phyloP scores from a whole-genome alignment of 53 echinoderm and acorn worm genomes.

The Luidia sarsii region DNA sequence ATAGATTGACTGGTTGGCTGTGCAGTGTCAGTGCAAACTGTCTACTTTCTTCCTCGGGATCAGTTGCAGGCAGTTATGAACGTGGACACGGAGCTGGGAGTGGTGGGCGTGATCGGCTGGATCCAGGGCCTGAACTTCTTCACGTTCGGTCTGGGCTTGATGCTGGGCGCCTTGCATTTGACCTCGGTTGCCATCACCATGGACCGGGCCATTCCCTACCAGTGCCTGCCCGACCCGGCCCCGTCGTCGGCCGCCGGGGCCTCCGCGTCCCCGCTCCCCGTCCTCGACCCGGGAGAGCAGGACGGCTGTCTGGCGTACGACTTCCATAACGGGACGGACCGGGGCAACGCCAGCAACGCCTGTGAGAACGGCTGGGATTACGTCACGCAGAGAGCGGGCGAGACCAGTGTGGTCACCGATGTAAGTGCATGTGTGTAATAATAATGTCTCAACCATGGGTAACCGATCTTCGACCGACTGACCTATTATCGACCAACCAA shows the following conservation, averaged over 20 bases:
- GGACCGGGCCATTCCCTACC: not conserved
- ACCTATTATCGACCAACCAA: no score
- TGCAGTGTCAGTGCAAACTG: no score
- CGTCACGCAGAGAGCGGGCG: not conserved
- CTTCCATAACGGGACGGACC: slow-evolving; percentile 1
- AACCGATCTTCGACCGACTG: no score
- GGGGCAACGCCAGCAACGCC: not conserved
- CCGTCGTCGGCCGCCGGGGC: no score
- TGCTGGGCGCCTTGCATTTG: not conserved
- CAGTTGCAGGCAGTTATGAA: no score
- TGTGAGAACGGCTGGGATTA: slow-evolving; percentile 16
- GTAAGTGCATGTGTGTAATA: no score
- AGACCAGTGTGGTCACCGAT: not conserved
- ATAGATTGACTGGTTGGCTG: no score
- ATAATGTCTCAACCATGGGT: no score
- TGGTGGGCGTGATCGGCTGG: not conserved
- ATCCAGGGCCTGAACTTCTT: slow-evolving; percentile 3
- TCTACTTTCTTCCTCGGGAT: no score
- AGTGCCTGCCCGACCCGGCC: not conserved
- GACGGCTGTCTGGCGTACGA: slow-evolving; percentile 1
- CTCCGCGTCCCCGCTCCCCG: no score
- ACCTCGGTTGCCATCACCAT: slow-evolving; percentile 5
- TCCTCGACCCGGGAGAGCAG: not conserved
- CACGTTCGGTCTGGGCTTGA: not conserved
- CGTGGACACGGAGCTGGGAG: not conserved